A percentile compares a stretch with the other conserved stretches of the same genome.
Evolutionary conservation across 2,888 invertebrate species (phyloP).

Genomic region (Eupithecia centaureata): DNA sequence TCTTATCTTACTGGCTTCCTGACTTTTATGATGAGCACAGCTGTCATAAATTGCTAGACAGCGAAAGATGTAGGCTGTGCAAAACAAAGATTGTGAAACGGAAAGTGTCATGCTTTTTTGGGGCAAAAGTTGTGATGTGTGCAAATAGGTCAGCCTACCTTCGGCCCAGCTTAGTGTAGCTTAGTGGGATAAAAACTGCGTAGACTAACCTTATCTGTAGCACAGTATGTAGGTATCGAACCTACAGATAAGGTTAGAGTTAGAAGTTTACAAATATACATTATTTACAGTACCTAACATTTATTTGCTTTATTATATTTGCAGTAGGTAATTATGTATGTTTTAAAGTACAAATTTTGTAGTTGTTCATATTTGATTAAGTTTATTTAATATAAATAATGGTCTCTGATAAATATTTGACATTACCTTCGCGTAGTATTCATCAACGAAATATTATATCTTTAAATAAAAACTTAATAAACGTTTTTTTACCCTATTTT

Average conservation of each 20-base stretch:
- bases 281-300: neutral
- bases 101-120: slow-evolving; percentile 25
- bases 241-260: neutral
- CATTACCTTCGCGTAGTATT: too few species aligned
- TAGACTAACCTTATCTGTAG: neutral
- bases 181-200: neutral
- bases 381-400: too few species aligned
- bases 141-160: slow-evolving; percentile 5
- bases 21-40: neutral
- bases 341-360: too few species aligned
- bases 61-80: slow-evolving; percentile 13
- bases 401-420: too few species aligned
- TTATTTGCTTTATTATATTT: too few species aligned
- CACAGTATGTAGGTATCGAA: too few species aligned
- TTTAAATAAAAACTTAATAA: too few species aligned
- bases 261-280: neutral
- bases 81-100: slow-evolving; percentile 27
- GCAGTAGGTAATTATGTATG: too few species aligned
- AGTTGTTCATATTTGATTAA: too few species aligned
- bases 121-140: slow-evolving; percentile 12
- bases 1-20: too few species aligned
- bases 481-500: too few species aligned
- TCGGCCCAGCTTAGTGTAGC: neutral
- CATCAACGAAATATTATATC: too few species aligned
- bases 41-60: slow-evolving; percentile 6